phyloP scores from a whole-genome alignment of 2,797 vertebrate species.

The Brotogeris chrysoptera region DNA sequence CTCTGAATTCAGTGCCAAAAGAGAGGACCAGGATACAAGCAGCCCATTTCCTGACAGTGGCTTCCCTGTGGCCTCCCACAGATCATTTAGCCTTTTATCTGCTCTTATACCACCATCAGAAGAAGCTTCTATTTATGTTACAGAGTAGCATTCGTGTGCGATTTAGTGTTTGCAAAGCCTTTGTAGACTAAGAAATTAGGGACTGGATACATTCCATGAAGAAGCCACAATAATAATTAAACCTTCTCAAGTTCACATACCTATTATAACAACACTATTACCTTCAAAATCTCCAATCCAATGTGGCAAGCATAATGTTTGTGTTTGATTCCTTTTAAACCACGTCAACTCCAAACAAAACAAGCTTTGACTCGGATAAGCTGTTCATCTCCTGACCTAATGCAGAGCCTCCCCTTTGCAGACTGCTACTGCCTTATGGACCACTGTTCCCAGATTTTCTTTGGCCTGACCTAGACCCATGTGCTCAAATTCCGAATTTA shows the following conservation, averaged over 20 bases:
- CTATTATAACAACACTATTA: slow-evolving; percentile 13
- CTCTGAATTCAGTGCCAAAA: neutral
- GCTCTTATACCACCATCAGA: neutral
- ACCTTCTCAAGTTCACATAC: slow-evolving; percentile 9
- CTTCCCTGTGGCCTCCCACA: slow-evolving; percentile 22
- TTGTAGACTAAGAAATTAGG: slow-evolving; percentile 39
- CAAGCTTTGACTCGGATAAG: neutral
- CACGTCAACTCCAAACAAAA: neutral
- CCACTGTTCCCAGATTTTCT: neutral
- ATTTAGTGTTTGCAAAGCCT: slow-evolving; percentile 11
- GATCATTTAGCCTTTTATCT: slow-evolving; percentile 36
- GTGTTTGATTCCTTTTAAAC: neutral
- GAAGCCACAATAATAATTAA: slow-evolving; percentile 55
- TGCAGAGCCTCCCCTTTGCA: neutral
- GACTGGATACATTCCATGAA: neutral
- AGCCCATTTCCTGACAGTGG: neutral
- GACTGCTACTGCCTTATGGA: neutral
- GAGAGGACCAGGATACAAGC: neutral
- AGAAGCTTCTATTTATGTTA: slow-evolving; percentile 50
- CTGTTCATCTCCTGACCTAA: neutral
- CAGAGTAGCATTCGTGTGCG: neutral
- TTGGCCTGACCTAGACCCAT: neutral
- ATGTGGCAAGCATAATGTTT: neutral
- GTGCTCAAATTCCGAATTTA: neutral
- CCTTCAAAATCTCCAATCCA: neutral